Evolutionary conservation across 2,888 invertebrate species (phyloP), one percentile per base, ranked within the genome.

Genomic region (Aphrophora alni): DNA sequence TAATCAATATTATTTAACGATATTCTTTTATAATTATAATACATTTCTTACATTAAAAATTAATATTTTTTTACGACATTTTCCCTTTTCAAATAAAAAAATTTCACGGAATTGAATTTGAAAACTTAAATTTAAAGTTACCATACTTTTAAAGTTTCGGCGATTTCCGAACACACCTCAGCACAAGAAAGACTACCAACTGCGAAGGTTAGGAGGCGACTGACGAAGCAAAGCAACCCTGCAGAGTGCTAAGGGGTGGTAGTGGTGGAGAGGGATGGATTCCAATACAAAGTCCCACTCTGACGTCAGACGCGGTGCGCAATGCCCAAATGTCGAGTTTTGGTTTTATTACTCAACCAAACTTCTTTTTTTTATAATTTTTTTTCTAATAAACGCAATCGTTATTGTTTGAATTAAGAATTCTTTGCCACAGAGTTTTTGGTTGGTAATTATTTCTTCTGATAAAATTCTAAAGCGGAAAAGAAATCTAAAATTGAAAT

Each of bases 271-370:
- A 14, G 21, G 21, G 59, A 14, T 3, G 59, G 59, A 59, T 59
- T 59, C 59, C 59, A 59, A 59, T 59, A 59, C 59, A 51, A 26
- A 78, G 71, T 78, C 78, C 78, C 72, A 14, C 51, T 27, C 17
- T 79, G 78, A 79, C 78, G 78, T 79, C 78, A 79, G 74, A 33
- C 14, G 7, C 33, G 27, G 38, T 28, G 28, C 73, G 27, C 78
- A 38, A 25, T 26, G 44, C 38, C 71, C 78, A 17, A 17, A 33
- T 27, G n/a, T 33, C n/a, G 14, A 25, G n/a, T 21, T 21, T 2
- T 21, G 21, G 59, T 59, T 59, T 59, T 59, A 59, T 59, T 59
- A 21, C 59, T 10, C 21, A n/a, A n/a, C n/a, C 59, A 59, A 59
- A 59, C 59, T 59, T 59, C 12, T 44, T 2, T 44, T 14, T 33